Base-by-base conservation (phyloP, 53 echinoderm and acorn worm species). In the Antedon mediterranea region DNA sequence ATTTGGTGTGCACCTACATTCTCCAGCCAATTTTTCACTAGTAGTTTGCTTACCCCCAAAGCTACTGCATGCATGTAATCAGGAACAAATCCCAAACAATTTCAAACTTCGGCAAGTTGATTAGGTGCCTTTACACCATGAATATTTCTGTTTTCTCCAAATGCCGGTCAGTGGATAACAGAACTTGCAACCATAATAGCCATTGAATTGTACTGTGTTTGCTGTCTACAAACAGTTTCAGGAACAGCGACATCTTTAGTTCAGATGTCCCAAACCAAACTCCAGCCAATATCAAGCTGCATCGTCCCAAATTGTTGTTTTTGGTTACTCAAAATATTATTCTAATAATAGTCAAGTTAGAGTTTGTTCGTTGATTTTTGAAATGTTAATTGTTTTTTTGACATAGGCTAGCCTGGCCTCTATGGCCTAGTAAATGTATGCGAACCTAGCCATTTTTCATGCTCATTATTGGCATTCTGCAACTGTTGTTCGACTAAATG, bases 71-170 rank as follows among this genome's bases (percentile, higher is more conserved):
- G 57, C 57, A 57, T 57, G 23, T 57, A 57, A 11, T 37, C 37
- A 37, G 37, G 37, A 34, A 84, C 81, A 43, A 88, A 88, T 88
- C 81, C 84, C 84, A 81, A 26, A 81, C 78, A 43, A 84, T 33
- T 20, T 78, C 41, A 76, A 88, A 88, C 23, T 75, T 13, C 11
- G 85, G 85, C 9, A 88, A 5, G 34, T 80, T 85, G 0, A 85
- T 77, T 74, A 15, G 29, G 32, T n/a, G 83, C 83, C 30, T 84
- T 80, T 0, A 87, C 77, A 0, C 87, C 83, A 31, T 73, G 75
- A 33, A 87, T 34, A 31, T 30, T 43, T n/a, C 82, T 74, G 28
- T 30, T 34, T 31, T 87, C 83, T 72, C 76, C 73, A 7, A 71
- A 26, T 4, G 87, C 87, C 28, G 0, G 30, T 85, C 85, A 14